phyloP scores from a whole-genome alignment of 2,888 invertebrate genomes.

The Hoplodrina blanda region DNA sequence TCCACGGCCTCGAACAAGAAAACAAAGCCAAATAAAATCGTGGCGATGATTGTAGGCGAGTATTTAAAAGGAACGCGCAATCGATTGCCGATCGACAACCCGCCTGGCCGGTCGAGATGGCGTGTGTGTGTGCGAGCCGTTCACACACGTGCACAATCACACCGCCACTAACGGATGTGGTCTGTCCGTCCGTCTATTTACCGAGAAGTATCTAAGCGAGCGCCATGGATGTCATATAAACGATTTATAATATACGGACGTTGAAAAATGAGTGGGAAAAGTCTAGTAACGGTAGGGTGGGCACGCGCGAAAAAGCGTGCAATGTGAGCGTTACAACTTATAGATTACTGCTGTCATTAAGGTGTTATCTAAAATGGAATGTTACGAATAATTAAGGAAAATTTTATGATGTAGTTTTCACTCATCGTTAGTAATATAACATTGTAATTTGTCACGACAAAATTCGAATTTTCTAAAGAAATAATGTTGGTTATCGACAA shows the following conservation, averaged over 20 bases:
- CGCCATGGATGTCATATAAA: constrained; percentile 67
- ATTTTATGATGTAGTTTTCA: constrained; percentile 26
- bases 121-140: constrained; percentile 64
- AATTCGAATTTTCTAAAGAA: constrained; percentile 7
- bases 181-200: constrained; percentile 72
- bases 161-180: constrained; percentile 79
- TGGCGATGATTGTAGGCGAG: constrained; percentile 71
- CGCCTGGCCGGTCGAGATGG: constrained; percentile 73
- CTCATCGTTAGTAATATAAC: constrained; percentile 5
- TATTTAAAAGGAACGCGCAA: constrained; percentile 80
- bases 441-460: background rate
- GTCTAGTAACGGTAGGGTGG: constrained; percentile 62
- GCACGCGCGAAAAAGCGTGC: constrained; percentile 61
- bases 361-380: constrained; percentile 39
- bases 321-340: constrained; percentile 39
- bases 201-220: constrained; percentile 66
- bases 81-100: constrained; percentile 82
- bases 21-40: constrained; percentile 69
- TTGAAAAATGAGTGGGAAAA: constrained; percentile 66
- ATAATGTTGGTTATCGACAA: constrained; percentile 42
- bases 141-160: constrained; percentile 56
- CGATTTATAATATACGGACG: constrained; percentile 67
- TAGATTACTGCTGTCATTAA: constrained; percentile 48
- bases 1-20: constrained; percentile 63
- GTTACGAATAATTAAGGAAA: constrained; percentile 11